Evolutionary conservation across 2,888 invertebrate species (phyloP).

Genomic region (Atethmia centrago): DNA sequence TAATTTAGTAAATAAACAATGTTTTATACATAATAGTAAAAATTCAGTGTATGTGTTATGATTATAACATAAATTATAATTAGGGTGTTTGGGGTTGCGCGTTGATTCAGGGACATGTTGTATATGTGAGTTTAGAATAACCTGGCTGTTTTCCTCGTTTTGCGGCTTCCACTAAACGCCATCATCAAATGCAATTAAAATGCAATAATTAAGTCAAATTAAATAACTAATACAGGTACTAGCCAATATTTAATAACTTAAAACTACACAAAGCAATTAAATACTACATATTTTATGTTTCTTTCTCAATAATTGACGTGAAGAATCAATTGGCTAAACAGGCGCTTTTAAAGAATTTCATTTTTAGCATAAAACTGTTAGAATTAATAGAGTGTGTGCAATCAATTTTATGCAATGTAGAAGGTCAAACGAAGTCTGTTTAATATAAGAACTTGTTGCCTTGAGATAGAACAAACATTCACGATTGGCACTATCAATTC

Average conservation of each 20-base stretch:
- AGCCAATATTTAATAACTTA: not conserved
- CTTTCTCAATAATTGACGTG: slow-evolving; percentile 18
- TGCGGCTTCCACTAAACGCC: not conserved
- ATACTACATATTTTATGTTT: not conserved
- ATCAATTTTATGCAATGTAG: slow-evolving; percentile 50
- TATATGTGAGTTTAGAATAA: not conserved
- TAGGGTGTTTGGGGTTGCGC: too few species aligned
- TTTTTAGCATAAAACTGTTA: slow-evolving; percentile 32
- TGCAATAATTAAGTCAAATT: not conserved
- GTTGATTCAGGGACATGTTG: too few species aligned
- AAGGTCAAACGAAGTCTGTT: slow-evolving; percentile 42
- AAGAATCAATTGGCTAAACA: slow-evolving; percentile 27
- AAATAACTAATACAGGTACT: not conserved
- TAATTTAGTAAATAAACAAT: too few species aligned
- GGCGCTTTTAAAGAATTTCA: not conserved
- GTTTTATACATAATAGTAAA: too few species aligned
- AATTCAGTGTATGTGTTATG: too few species aligned
- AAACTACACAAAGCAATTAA: slow-evolving; percentile 2
- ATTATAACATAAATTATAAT: too few species aligned
- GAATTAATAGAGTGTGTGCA: slow-evolving; percentile 60
- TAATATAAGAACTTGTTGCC: slow-evolving; percentile 41
- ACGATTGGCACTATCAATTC: slow-evolving; percentile 43
- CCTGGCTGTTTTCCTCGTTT: not conserved
- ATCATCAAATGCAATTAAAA: not conserved
- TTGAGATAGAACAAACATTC: slow-evolving; percentile 54